Evolutionary conservation across 2,113 vertebrate genomes (phyloP).

Genomic region (Eptesicus fuscus): DNA sequence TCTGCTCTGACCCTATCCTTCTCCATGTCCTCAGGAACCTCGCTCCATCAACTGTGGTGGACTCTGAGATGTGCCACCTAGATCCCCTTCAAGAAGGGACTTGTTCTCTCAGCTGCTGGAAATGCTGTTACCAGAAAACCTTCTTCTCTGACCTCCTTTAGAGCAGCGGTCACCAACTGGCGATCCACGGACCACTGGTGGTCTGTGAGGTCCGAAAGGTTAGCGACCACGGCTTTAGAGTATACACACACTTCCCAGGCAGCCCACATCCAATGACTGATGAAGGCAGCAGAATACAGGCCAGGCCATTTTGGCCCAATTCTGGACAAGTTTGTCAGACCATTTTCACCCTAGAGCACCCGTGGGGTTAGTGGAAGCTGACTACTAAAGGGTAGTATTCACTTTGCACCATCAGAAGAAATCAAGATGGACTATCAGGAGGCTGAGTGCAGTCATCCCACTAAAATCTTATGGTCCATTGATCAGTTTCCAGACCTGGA

Average conservation of each 20-base stretch:
- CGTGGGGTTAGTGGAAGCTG: not conserved
- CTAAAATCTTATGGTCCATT: not conserved
- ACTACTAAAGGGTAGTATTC: not conserved
- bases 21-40: not conserved
- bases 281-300: not conserved
- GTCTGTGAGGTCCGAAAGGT: no score
- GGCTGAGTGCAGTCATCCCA: not conserved
- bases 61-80: not conserved
- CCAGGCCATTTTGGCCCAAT: not conserved
- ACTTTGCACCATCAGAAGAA: not conserved
- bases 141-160: not conserved
- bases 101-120: not conserved
- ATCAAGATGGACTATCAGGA: not conserved
- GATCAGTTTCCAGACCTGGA: not conserved
- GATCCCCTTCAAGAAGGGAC: not conserved
- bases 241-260: not conserved
- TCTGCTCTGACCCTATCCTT: not conserved
- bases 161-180: no score
- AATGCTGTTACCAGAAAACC: not conserved
- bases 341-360: not conserved
- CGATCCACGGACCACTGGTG: no score
- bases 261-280: not conserved
- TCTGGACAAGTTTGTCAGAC: not conserved
- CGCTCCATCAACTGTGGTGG: not conserved
- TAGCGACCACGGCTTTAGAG: no score